Base-by-base conservation (phyloP, 2,797 vertebrate species). In the Scarus forsteni region DNA sequence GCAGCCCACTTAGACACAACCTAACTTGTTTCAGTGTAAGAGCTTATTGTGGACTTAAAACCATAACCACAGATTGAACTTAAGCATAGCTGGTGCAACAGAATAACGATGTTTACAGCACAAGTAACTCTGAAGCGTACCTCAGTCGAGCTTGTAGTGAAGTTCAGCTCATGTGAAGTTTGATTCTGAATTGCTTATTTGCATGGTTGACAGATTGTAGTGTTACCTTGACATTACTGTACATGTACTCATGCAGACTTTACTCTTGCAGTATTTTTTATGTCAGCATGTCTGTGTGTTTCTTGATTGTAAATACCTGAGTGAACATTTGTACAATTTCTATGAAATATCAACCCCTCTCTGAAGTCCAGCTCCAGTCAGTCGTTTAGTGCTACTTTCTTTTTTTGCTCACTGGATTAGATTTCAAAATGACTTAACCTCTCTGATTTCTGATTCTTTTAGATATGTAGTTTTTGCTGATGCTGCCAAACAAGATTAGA, bases 291-390 rank as follows among this genome's bases (percentile, higher is more conserved):
- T 69, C 13, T 77, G 54, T 69, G 52, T 70, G 38, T 38, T 58
- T 40, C 62, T 46, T 75, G 44, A 69, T 48, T 61, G 48, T 72
- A 39, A 10, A 46, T 53, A 13, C 48, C 15, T 13, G 9, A 49
- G 10, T 45, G 1, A 15, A 9, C 66, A 54, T 62, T 45, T 64
- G 45, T 66, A 13, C 10, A 39, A 19, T 51, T 70, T 60, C 48
- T 1, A 35, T 0, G n/a, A 2, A 13, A 3, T 40, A 63, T 87
- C 84, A 87, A 84, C 77, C 77, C 57, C 72, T 90, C 86, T 86
- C 16, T 81, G 84, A 69, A 61, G 79, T 66, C 55, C 65, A 70
- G 45, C 54, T 61, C 1, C 15, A 13, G 5, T 16, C 4, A 38
- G 1, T 2, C 15, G 0, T 45, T 65, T 7, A 3, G 12, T 9